Evolutionary conservation across 2,797 vertebrate genomes (phyloP).

Genomic region (Nannoperca obscura): DNA sequence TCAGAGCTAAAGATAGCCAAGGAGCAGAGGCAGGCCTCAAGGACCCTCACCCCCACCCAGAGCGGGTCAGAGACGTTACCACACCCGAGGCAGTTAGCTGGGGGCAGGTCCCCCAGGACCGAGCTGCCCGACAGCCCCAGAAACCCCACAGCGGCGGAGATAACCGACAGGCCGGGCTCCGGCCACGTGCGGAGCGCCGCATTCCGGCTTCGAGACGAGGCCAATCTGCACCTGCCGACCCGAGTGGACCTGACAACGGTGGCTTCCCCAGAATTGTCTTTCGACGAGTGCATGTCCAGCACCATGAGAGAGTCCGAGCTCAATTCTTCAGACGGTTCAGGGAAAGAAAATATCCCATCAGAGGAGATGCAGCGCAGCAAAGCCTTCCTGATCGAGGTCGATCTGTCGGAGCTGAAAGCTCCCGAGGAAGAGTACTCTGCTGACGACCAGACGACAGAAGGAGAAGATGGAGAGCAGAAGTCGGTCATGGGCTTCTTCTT

Average conservation of each 20-base stretch:
- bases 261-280: constrained; percentile 66
- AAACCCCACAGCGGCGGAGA: constrained; percentile 60
- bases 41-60: constrained; percentile 88
- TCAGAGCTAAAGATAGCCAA: constrained; percentile 91
- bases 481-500: constrained; percentile 96
- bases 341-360: constrained; percentile 79
- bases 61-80: constrained; percentile 82
- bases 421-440: constrained; percentile 83
- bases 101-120: constrained; percentile 84
- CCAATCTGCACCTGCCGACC: constrained; percentile 85
- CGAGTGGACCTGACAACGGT: constrained; percentile 74
- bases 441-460: constrained; percentile 65
- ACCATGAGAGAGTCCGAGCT: constrained; percentile 73
- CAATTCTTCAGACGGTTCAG: constrained; percentile 78
- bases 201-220: constrained; percentile 89
- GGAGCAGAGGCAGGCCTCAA: constrained; percentile 86
- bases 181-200: constrained; percentile 77
- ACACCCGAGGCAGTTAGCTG: constrained; percentile 80
- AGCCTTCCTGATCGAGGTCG: constrained; percentile 93
- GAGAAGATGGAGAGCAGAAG: constrained; percentile 91
- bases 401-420: constrained; percentile 90
- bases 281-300: constrained; percentile 79
- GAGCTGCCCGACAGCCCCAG: constrained; percentile 71
- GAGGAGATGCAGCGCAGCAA: constrained; percentile 89
- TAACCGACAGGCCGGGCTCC: constrained; percentile 76